Evolutionary conservation across 2,888 invertebrate species (phyloP), one percentile per base, ranked within the genome.

Genomic region (Pollenia amentaria): DNA sequence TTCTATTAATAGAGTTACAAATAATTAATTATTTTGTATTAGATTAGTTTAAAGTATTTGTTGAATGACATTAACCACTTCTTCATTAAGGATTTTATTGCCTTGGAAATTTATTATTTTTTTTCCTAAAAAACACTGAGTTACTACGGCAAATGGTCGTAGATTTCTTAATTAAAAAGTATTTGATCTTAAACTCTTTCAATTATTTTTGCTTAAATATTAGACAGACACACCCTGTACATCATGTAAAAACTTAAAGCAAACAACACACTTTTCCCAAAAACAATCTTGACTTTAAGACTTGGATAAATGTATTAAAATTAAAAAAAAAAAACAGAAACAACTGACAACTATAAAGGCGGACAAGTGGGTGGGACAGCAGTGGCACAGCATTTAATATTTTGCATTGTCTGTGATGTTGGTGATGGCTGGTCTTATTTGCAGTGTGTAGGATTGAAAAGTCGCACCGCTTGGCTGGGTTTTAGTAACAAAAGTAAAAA

Each of bases 291-390:
- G 18, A 44, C 65, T 53, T 65, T 14, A 77, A 77, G 57, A 46
- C 48, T 69, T 38, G 29, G 57, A 46, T 55, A 64, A 55, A 80
- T 38, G 6, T 57, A 65, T 80, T 14, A 2, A 46, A 79, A 29
- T 9, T 40, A 16, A 57, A 21, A 18, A 16, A 48, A 42, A 6
- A 8, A 79, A 60, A 70, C 40, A 60, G 3, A 40, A n/a, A 42
- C 46, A 55, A 65, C 72, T 65, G 70, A 79, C 53, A 79, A 62
- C 62, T 53, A 64, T 9, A 55, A 48, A 60, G 77, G 77, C 64
- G 82, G 76, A 64, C 64, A 83, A 82, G 64, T 77, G 83, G 77
- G 77, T 83, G 82, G 76, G 64, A 60, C 67, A 64, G 62, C 82
- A 77, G 83, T 77, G 77, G 77, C 65, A 65, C 64, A 77, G 64